Evolutionary conservation across 2,113 vertebrate genomes (phyloP).

Genomic region (Falco punctatus): DNA sequence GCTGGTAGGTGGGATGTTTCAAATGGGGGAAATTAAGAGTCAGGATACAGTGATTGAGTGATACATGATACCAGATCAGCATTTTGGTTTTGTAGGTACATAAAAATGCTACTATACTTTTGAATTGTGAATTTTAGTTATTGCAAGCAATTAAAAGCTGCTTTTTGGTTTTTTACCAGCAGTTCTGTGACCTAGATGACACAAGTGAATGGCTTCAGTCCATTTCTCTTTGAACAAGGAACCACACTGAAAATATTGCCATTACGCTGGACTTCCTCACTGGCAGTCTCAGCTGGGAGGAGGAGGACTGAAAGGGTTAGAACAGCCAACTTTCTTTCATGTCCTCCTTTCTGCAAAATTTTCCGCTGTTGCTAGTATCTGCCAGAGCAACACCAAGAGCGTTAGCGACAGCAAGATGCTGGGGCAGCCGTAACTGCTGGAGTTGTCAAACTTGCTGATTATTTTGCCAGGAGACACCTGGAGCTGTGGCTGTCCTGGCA

Average conservation of each 20-base stretch:
- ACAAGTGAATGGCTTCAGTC: not conserved
- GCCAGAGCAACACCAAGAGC: not conserved
- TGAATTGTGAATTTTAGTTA: not conserved
- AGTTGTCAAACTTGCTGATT: not conserved
- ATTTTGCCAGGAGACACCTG: conserved; percentile 1
- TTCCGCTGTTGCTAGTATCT: not conserved
- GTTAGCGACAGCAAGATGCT: not conserved
- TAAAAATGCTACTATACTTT: not conserved
- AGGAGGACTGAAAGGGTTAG: not conserved
- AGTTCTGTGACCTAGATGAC: not conserved
- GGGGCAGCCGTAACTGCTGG: not conserved
- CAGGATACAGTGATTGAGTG: not conserved
- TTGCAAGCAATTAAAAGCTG: not conserved
- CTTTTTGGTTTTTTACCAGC: not conserved
- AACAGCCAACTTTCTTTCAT: conserved; percentile 27
- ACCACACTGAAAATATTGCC: not conserved
- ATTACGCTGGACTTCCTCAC: not conserved
- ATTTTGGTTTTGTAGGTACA: not conserved
- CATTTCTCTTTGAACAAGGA: conserved; percentile 4
- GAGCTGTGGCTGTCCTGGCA: not conserved
- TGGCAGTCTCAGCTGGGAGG: not conserved
- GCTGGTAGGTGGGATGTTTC: conserved; percentile 31
- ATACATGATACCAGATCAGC: not conserved
- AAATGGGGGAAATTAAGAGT: conserved; percentile 26
- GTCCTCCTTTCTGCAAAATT: conserved; percentile 17